Percentiles rank a stretch among this genome's conserved stretches.
Evolutionary conservation across 2,113 vertebrate species (phyloP).

Genomic region (Pica pica): DNA sequence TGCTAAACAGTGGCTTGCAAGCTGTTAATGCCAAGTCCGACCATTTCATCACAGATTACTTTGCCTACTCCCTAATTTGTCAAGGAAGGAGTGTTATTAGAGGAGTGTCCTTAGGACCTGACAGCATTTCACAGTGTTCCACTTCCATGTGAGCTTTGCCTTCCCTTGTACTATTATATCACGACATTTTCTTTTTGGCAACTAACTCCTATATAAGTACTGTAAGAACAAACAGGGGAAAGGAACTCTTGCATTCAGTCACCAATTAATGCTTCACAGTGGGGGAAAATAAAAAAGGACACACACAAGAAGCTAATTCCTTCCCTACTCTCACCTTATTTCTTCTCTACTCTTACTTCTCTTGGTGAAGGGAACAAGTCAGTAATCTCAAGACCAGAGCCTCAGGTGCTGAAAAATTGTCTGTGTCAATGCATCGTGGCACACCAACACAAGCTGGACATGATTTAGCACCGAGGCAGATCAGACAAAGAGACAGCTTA

Average conservation of each 20-base stretch:
- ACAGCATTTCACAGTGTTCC: background rate
- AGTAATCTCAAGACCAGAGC: background rate
- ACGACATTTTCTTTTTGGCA: background rate
- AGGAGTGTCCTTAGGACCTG: background rate
- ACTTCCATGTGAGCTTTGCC: background rate
- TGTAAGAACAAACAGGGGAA: background rate
- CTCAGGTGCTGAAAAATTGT: background rate
- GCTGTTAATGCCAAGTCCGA: background rate
- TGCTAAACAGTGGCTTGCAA: background rate
- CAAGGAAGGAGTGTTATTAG: background rate
- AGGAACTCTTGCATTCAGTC: background rate
- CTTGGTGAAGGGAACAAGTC: background rate
- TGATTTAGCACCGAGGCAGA: background rate
- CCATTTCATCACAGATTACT: background rate
- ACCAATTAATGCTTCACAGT: background rate
- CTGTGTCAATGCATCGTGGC: rapidly evolving
- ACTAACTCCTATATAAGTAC: background rate
- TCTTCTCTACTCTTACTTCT: background rate
- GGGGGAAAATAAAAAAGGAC: background rate
- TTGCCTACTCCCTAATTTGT: background rate
- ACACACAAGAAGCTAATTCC: background rate
- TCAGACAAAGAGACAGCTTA: background rate
- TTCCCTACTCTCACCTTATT: background rate
- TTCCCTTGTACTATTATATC: background rate
- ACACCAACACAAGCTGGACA: background rate